Conservation (phyloP, 2,113 vertebrate genomes). For the pig (Sus scrofa) region T2T-Sscrofa CM000826.6:98949001-98949500, state of each 20-base stretch:
- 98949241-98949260: background rate
- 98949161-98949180: conserved; percentile 46
- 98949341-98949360: background rate
- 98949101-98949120: conserved; percentile 60
- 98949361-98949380: background rate
- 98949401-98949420: background rate
- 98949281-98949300: background rate
- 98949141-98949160: conserved; percentile 9
- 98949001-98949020: conserved; percentile 1
- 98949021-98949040: conserved; percentile 49
- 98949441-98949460: background rate
- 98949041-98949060: conserved; percentile 36
- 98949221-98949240: background rate
- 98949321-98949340: background rate
- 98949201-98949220: background rate
- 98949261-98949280: background rate
- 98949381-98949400: background rate
- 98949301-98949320: background rate
- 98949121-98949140: conserved; percentile 33
- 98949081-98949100: conserved; percentile 21
- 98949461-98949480: background rate
- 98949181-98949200: conserved; percentile 1
- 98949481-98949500: background rate
- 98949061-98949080: conserved; percentile 71
- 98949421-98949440: background rate